Evolutionary conservation across 1,140 invertebrate genomes (phyloP).

Genomic region (Meteorus sp.): DNA sequence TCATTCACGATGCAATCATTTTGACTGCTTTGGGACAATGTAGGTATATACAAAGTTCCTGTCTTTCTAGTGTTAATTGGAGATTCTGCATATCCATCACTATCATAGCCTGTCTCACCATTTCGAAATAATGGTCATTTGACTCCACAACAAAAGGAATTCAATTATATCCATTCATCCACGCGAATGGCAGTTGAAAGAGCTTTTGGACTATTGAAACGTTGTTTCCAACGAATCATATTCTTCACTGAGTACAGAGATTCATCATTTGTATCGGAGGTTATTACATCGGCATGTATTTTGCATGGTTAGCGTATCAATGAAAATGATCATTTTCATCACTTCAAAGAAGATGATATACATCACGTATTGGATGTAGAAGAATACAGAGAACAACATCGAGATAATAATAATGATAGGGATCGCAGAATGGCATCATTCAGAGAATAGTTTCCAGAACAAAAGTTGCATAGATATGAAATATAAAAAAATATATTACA

Average conservation of each 20-base stretch:
- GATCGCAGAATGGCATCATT: not conserved
- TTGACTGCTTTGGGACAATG: too few species aligned
- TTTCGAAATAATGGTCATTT: slow-evolving; percentile 22
- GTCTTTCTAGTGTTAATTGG: too few species aligned
- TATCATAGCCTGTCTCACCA: slow-evolving; percentile 19
- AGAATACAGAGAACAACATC: not conserved
- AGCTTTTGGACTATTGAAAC: slow-evolving; percentile 11
- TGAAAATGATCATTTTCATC: slow-evolving; percentile 6
- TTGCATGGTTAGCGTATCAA: slow-evolving; percentile 17
- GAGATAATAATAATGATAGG: not conserved
- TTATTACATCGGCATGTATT: slow-evolving; percentile 12
- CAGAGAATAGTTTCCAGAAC: slow-evolving; percentile 1
- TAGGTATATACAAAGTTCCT: too few species aligned
- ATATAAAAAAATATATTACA: too few species aligned
- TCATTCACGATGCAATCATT: too few species aligned
- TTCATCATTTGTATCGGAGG: slow-evolving; percentile 1
- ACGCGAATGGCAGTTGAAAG: slow-evolving; percentile 13
- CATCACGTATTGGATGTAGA: not conserved
- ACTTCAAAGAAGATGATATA: too few species aligned
- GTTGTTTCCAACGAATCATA: slow-evolving; percentile 11
- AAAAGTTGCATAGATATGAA: not conserved
- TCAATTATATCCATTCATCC: slow-evolving; percentile 19
- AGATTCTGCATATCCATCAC: too few species aligned
- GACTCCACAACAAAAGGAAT: slow-evolving; percentile 15
- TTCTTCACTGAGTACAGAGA: slow-evolving; percentile 17